A percentile compares a stretch with the other conserved stretches of the same genome.
Conservation (phyloP, 2,797 vertebrate genomes). For the Selene dorsalis region DNA sequence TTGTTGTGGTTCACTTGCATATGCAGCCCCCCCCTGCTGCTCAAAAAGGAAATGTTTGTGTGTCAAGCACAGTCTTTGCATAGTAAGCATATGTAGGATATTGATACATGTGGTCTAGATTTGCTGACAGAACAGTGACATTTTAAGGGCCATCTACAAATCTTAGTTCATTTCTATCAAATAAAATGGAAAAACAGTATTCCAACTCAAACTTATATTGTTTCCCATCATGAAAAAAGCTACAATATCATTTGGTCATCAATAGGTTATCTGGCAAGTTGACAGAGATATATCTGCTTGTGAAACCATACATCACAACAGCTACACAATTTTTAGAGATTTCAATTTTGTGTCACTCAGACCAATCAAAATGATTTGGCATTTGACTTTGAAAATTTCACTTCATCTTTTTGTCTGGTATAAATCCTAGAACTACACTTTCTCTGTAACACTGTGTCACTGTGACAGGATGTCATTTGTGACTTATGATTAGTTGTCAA, state of each 20-base stretch:
- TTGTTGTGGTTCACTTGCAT: conserved; percentile 31
- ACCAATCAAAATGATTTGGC: background rate
- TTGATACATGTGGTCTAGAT: conserved; percentile 14
- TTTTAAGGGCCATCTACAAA: conserved; percentile 25
- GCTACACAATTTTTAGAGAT: background rate
- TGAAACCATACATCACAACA: background rate
- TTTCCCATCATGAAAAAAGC: too few relatives aligned
- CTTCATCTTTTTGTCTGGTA: background rate
- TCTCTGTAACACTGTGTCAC: background rate
- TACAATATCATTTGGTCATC: too few relatives aligned
- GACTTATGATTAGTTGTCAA: background rate
- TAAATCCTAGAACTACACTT: background rate
- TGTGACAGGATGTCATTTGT: background rate
- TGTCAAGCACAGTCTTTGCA: conserved; percentile 20
- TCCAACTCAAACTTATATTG: too few relatives aligned
- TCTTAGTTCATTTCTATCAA: too few relatives aligned
- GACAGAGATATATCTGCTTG: background rate
- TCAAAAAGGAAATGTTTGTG: conserved; percentile 56
- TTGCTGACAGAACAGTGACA: conserved; percentile 1
- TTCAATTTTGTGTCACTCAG: background rate
- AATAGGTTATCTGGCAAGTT: background rate
- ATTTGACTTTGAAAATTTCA: background rate
- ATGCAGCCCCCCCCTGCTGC: conserved; percentile 11
- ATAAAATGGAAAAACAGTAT: too few relatives aligned
- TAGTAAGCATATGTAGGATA: conserved; percentile 31